Percentiles rank a stretch among this genome's conserved stretches.
These are phyloP conservation scores for Hirundichthys speculiger DNA, from an alignment of 2,113 vertebrate genomes.

Conservation along the genomic window DNA sequence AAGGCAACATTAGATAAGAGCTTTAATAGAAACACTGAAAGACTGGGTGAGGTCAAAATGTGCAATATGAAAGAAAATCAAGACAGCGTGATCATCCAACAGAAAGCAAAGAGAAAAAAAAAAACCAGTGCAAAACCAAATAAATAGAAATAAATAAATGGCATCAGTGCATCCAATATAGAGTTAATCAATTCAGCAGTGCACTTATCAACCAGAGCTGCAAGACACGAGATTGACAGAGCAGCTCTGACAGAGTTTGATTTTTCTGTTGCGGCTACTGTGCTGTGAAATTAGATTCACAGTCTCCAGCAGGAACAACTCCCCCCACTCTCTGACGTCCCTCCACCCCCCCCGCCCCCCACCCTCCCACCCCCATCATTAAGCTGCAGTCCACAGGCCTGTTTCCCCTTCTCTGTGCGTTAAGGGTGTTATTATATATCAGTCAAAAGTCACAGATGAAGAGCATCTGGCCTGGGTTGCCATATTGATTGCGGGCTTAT, in stretches of 20 bases:
- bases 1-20: too few species aligned
- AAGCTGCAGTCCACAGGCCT: conserved; percentile 66
- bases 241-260: conserved; percentile 80
- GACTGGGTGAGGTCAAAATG: too few species aligned
- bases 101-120: conserved; percentile 21
- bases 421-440: conserved; percentile 76
- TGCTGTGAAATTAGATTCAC: conserved; percentile 84
- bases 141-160: conserved; percentile 23
- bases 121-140: not conserved
- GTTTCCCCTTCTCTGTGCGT: conserved; percentile 65
- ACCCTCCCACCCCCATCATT: conserved; percentile 66
- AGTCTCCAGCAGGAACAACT: conserved; percentile 67
- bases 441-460: conserved; percentile 80
- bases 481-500: conserved; percentile 79
- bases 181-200: conserved; percentile 79
- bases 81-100: not conserved
- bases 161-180: conserved; percentile 71
- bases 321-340: conserved; percentile 7
- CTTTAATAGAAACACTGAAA: too few species aligned
- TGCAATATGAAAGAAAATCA: too few species aligned
- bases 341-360: not conserved
- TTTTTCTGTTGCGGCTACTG: conserved; percentile 80
- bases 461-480: conserved; percentile 70
- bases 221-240: conserved; percentile 78
- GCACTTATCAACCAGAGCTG: conserved; percentile 77